Evolutionary conservation across 1,140 invertebrate genomes (phyloP), one percentile per base, ranked within the genome.

Genomic region (Zaprionus africanus): DNA sequence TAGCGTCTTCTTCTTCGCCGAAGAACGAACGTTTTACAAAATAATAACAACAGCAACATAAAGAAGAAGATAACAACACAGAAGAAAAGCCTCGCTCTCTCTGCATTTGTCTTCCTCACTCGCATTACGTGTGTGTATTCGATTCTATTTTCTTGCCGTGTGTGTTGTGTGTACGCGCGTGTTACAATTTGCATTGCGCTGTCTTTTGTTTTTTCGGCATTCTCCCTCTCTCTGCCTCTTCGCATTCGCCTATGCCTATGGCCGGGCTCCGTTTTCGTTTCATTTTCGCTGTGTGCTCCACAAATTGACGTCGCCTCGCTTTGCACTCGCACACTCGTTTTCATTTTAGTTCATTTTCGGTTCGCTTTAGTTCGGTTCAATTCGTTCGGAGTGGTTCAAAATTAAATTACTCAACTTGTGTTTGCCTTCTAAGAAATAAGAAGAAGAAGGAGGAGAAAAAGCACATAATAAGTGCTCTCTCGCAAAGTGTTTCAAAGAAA

Each of bases 21-120:
- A 87, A 88, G 84, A 87, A 87, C 81, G 85, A 84, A 78, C 83
- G 83, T 87, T 82, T 85, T 86, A 78, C 79, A 67, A 24, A 28
- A 59, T n/a, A 51, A 17, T n/a, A 46, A n/a, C 26, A 31, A 15
- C 15, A 26, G 0, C 11, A 43, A 65, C 4, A 43, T 34, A 34
- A 34, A 34, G 9, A 34, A 34, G 9, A 34, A 34, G 31, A 41
- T 13, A 46, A 34, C n/a, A 56, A 58, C 36, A 51, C 7, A 34
- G 38, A 56, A n/a, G 2, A 59, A 57, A 61, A 68, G 31, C 51
- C 24, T 61, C 19, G 34, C 56, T 59, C 41, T 63, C 41, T 59
- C 19, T 53, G 57, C 65, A 75, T 57, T 38, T 69, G 31, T 62
- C 38, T 41, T n/a, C 38, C 15, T 17, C 9, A 49, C 43, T 9